Base-by-base conservation (phyloP, 2,797 vertebrate species). In the Coranthus polyacanthus region DNA sequence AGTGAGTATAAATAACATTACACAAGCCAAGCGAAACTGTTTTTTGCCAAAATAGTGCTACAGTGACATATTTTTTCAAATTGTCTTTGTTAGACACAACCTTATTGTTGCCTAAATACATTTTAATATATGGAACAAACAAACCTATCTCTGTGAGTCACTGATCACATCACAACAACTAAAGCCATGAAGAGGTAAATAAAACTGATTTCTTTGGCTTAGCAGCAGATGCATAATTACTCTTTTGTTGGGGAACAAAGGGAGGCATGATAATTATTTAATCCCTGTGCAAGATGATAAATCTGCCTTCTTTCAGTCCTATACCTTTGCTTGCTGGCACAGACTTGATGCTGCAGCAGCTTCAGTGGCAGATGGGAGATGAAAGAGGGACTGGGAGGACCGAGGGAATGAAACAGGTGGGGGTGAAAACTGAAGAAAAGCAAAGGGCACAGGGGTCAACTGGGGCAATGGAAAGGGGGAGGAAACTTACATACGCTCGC, bases 311-410 rank as follows among this genome's bases (percentile, higher is more conserved):
- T 73, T 70, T 49, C 53, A 18, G 6, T 36, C 64, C 50, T 49
- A 4, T 43, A 82, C 85, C 82, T 85, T 75, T 77, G 51, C 60
- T 55, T 17, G 12, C 2, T 42, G 0, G 42, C 24, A 61, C 43
- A 49, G 53, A 66, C 70, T 44, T 26, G 1, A 60, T 79, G 72
- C 66, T 84, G 54, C 80, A 53, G 75, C 75, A 73, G 72, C 75
- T 56, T 46, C 72, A n/a, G 83, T 84, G 89, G 84, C 93, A 94
- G 93, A 94, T 94, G 93, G 90, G 86, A 86, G 78, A 93, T 94
- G 89, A 93, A 93, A 93, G 89, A 43, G 66, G 51, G 85, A 87
- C 21, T 49, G 69, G 81, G 87, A 77, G 79, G 79, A 80, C 42
- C 12, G 17, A 79, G 82, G 81, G 80, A 85, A 83, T 50, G 76